Base-by-base conservation (phyloP, 2,888 invertebrate species). In the Allophyes oxyacanthae region DNA sequence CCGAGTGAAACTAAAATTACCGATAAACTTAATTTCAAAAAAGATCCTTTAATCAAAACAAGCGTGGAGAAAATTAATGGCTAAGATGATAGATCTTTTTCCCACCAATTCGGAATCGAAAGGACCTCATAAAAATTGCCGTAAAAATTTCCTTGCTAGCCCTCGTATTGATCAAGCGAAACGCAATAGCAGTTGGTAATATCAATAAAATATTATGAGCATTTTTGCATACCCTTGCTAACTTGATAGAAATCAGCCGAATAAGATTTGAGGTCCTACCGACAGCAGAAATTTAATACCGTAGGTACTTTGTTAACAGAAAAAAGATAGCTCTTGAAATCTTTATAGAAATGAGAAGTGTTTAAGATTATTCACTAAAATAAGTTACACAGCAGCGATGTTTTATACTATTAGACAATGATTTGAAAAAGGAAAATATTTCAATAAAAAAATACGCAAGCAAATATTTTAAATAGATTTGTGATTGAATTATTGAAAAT, bases 181-280 rank as follows among this genome's bases (percentile, higher is more conserved):
- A 52, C 56, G 57, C 53, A 76, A 55, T 66, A 55, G 61, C 56
- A 43, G 38, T 54, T 40, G 43, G 64, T 64, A 60, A 82, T 81
- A 78, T 75, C 78, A 82, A 82, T 82, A 81, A 82, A 81, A 82
- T 81, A 77, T 78, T 74, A 80, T 72, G 77, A 73, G 68, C 20
- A 43, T 64, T 68, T 77, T 75, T 79, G 78, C 79, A 75, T 69
- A 62, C 54, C 49, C 64, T 34, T 57, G 51, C 61, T 56, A 36
- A 67, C 44, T 44, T 64, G 55, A 65, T 62, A 64, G 55, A 41
- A 49, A 52, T 54, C 45, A 52, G 37, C 52, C 37, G 30, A 71
- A 74, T 68, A 68, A 49, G 64, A 64, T 62, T 75, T 61, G 36
- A 56, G 58, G 40, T 26, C 45, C 34, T 48, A 54, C 45, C 30